These are phyloP conservation scores for Macrophya annulata DNA, from an alignment of 2,888 invertebrate genomes.

Conservation along the genomic window DNA sequence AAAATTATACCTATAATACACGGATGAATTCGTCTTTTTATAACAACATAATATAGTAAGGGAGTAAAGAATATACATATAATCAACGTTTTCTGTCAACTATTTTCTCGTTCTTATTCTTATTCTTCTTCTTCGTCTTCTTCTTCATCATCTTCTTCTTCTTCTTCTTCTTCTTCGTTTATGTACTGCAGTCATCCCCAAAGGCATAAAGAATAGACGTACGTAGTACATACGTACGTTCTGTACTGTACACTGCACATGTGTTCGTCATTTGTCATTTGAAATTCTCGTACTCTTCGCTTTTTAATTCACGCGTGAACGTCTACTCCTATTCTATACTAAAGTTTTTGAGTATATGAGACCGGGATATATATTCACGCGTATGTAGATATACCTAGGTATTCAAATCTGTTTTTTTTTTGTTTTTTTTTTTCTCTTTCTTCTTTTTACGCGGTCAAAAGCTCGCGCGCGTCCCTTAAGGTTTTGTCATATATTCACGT, in stretches of 20 bases:
- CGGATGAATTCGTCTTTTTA: not conserved
- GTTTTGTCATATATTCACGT: constrained; percentile 31
- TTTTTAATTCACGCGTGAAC: constrained; percentile 70
- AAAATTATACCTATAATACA: not conserved
- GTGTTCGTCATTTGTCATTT: constrained; percentile 74
- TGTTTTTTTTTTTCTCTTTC: not conserved
- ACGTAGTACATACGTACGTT: constrained; percentile 31
- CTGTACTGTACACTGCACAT: constrained; percentile 62
- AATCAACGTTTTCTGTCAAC: not conserved
- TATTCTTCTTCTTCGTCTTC: not conserved
- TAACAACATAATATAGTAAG: not conserved
- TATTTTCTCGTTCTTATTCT: not conserved
- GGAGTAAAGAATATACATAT: not conserved
- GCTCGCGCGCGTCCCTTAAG: constrained; percentile 42
- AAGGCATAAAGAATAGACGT: constrained; percentile 63
- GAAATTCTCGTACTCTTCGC: constrained; percentile 70
- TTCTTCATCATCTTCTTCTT: not conserved
- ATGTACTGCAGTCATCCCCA: not conserved
- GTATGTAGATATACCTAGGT: not conserved
- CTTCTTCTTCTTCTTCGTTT: not conserved
- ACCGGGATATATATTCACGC: not conserved
- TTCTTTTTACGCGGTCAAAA: constrained; percentile 22
- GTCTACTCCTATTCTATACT: constrained; percentile 8
- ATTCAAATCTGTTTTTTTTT: not conserved
- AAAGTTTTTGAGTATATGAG: not conserved